Evolutionary conservation across 2,888 invertebrate genomes (phyloP), one percentile per base, ranked within the genome.

Genomic region (Pammene fasciana): DNA sequence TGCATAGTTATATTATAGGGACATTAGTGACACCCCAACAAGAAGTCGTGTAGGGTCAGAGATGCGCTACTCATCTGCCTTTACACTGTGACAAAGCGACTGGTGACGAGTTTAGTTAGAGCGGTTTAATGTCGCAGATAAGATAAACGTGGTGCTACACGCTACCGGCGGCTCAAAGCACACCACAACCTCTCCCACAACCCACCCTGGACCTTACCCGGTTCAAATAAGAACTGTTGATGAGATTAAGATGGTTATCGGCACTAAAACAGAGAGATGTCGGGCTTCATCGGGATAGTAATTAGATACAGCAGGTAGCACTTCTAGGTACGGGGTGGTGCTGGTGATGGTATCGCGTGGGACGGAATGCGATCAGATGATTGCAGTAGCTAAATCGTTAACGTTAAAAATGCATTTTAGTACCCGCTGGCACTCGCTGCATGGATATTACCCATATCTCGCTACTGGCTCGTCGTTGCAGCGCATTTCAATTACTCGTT

Each of bases 41-140:
- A n/a, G n/a, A 26, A 26, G 2, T 26, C 26, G 4, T 26, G 26
- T 26, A 26, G 4, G 4, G 26, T 26, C 26, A 26, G 26, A 26
- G 59, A 59, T 59, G 13, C 26, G 9, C 18, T 59, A 57, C 57
- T 41, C 4, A 5, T 5, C 8, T 14, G 14, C 8, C 11, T 34
- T 43, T 56, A n/a, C 9, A 59, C 59, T 59, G 26, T 45, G 43
- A n/a, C 3, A 45, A 34, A 34, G 34, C 54, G 41, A 6, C 48
- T 56, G 52, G 50, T 75, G 75, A 72, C 74, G 75, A 74, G 77
- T 77, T 81, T 78, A 75, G 75, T 81, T 78, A 75, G 75, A 81
- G 82, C 78, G 73, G 75, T 80, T 82, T 81, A 78, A 79, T 85
- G 84, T 86, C 74, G 72, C 75, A 78, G 86, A 85, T 87, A 85